phyloP scores from a whole-genome alignment of 2,113 vertebrate genomes.

The Cryptoleucopteryx plumbea region DNA sequence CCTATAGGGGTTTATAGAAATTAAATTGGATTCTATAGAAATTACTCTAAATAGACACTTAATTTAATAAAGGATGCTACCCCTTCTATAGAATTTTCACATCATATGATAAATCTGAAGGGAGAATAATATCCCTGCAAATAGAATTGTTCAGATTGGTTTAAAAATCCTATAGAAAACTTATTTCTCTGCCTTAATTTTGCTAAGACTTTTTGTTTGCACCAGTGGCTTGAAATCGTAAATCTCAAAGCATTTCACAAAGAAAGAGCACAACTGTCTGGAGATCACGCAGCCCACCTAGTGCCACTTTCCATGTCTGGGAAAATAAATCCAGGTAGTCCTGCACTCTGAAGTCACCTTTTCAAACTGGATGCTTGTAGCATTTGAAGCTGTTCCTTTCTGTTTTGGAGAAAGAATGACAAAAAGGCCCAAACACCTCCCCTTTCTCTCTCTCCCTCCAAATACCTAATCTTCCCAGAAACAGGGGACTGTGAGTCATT shows the following conservation, averaged over 20 bases:
- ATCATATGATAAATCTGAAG: constrained; percentile 11
- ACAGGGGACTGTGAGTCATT: constrained; percentile 12
- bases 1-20: constrained; percentile 9
- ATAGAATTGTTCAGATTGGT: neutral
- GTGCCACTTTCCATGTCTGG: neutral
- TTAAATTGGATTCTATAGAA: constrained; percentile 49
- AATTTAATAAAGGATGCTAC: constrained; percentile 25
- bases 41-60: constrained; percentile 28
- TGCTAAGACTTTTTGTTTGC: neutral
- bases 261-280: constrained; percentile 11
- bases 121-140: constrained; percentile 19
- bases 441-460: neutral
- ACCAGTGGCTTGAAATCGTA: neutral
- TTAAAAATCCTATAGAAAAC: constrained; percentile 42
- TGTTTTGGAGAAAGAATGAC: neutral
- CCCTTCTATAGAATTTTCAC: constrained; percentile 12
- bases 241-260: neutral
- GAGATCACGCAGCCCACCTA: neutral
- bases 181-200: constrained; percentile 13
- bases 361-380: neutral
- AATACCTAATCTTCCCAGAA: constrained; percentile 17
- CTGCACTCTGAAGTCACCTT: constrained; percentile 2
- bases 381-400: neutral
- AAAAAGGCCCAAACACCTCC: neutral
- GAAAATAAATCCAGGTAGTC: constrained; percentile 43